phyloP scores from a whole-genome alignment of 2,113 vertebrate species.

The Variabilichromis moorii region DNA sequence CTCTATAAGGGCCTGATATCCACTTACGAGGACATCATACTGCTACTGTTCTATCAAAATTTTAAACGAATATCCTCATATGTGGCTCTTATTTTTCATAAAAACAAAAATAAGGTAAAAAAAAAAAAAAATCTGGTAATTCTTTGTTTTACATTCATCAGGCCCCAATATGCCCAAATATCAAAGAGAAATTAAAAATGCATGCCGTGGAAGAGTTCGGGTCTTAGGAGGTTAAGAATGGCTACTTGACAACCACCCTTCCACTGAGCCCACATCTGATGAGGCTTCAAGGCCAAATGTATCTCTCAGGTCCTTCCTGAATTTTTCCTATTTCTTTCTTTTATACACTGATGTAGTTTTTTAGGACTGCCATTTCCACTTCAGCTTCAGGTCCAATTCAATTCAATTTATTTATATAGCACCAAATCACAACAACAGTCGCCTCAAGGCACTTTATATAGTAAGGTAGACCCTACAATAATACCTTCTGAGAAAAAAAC shows the following conservation, averaged over 20 bases:
- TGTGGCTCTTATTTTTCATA: too few relatives aligned
- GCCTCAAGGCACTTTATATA: background rate
- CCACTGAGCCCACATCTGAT: background rate
- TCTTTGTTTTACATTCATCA: background rate
- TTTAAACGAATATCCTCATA: rapidly evolving
- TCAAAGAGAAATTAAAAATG: background rate
- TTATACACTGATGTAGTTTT: background rate
- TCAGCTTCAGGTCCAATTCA: background rate
- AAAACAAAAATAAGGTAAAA: too few relatives aligned
- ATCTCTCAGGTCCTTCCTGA: background rate
- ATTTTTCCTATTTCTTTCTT: background rate
- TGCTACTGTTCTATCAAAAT: background rate
- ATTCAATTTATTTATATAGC: background rate
- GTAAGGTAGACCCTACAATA: background rate
- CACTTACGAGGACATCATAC: rapidly evolving
- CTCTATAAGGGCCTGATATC: too few relatives aligned
- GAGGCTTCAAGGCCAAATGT: background rate
- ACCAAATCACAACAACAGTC: background rate
- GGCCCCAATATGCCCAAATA: background rate
- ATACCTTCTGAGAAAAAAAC: background rate
- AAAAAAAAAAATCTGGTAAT: background rate
- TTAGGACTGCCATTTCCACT: background rate
- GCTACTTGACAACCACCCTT: background rate
- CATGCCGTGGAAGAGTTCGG: background rate
- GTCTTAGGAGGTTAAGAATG: background rate